A percentile compares a stretch with the other conserved stretches of the same genome.
These are phyloP conservation scores for Theocolax elegans DNA, from an alignment of 1,140 invertebrate genomes.

Conservation along the genomic window DNA sequence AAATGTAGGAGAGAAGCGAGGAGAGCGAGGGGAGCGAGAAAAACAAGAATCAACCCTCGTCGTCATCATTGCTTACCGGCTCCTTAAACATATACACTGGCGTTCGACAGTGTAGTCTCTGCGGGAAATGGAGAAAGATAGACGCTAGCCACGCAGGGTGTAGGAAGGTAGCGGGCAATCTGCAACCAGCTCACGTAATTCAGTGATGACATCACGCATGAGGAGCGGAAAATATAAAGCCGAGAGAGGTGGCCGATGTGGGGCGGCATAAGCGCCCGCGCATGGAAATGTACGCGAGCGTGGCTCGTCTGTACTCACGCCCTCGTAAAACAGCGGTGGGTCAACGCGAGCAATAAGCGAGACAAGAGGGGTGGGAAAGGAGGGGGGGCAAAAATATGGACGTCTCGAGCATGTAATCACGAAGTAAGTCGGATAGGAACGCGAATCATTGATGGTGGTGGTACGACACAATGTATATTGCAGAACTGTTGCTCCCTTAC, in stretches of 20 bases:
- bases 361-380: background rate
- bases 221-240: slow-evolving; percentile 65
- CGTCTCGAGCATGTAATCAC: background rate
- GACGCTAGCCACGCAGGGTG: background rate
- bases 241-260: slow-evolving; percentile 21
- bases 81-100: slow-evolving; percentile 1
- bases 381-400: background rate
- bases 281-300: slow-evolving; percentile 52
- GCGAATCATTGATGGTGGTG: background rate
- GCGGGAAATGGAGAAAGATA: too few species aligned
- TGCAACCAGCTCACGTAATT: slow-evolving; percentile 63
- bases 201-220: slow-evolving; percentile 67
- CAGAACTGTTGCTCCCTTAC: background rate
- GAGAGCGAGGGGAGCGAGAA: background rate
- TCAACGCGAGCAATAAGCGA: background rate
- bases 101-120: slow-evolving; percentile 11
- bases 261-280: slow-evolving; percentile 47
- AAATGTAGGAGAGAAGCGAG: background rate
- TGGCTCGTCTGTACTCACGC: slow-evolving; percentile 41
- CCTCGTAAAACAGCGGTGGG: slow-evolving; percentile 46
- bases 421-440: background rate
- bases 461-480: background rate
- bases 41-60: slow-evolving; percentile 9
- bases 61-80: slow-evolving; percentile 21
- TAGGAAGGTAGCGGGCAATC: slow-evolving; percentile 42